These are phyloP conservation scores for Stercorarius parasiticus DNA, from an alignment of 2,113 vertebrate genomes.

Conservation along the genomic window DNA sequence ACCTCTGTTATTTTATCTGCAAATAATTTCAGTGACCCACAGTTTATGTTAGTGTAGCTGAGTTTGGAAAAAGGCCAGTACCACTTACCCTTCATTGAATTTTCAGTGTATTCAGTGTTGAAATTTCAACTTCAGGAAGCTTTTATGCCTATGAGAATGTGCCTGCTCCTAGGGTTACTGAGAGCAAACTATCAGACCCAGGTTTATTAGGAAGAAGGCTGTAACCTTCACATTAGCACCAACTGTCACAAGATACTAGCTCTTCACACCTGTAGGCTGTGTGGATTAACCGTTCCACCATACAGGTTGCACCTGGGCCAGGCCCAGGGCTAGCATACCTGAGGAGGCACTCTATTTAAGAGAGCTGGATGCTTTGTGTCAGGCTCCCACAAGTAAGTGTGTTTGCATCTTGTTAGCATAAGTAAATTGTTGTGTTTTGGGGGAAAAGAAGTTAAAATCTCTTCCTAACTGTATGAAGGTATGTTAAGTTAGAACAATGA, in stretches of 20 bases:
- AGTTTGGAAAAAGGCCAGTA: neutral
- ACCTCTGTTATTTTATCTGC: neutral
- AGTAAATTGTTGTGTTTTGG: neutral
- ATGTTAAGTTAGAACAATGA: neutral
- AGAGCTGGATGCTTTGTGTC: neutral
- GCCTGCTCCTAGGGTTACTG: neutral
- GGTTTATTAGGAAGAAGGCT: neutral
- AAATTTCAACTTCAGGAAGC: neutral
- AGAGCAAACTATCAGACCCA: neutral
- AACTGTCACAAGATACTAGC: no score
- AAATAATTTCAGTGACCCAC: neutral
- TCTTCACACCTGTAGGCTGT: neutral
- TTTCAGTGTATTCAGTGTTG: neutral
- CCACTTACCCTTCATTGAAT: neutral
- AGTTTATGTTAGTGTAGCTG: neutral
- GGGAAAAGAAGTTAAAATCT: neutral
- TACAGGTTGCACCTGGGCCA: neutral
- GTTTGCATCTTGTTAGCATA: neutral
- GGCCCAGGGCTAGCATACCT: fast-evolving
- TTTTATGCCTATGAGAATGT: neutral
- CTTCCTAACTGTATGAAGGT: neutral
- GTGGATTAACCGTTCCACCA: neutral
- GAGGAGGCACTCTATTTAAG: neutral
- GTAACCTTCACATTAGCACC: neutral
- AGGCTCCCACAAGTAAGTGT: neutral